Percentiles rank a stretch among this genome's conserved stretches.
Conservation (phyloP, 2,113 vertebrate genomes). For the Camelus bactrianus region DNA sequence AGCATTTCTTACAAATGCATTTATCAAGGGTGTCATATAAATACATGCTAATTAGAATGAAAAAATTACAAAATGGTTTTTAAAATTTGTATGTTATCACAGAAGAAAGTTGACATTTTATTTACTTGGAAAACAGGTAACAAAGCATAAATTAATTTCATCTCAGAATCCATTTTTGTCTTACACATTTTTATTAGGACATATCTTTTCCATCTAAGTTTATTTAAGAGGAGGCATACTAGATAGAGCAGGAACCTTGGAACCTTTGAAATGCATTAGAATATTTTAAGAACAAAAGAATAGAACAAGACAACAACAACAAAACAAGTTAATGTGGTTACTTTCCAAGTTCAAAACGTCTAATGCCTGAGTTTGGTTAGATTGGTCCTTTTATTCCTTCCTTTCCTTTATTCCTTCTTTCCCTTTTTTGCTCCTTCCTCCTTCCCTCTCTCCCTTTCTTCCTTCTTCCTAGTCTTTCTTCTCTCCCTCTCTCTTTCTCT, state of each 20-base stretch:
- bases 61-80: not conserved
- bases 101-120: constrained; percentile 9
- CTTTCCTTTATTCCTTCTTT: not conserved
- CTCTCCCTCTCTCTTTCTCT: not conserved
- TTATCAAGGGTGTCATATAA: not conserved
- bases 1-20: not conserved
- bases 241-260: not conserved
- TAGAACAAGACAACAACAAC: not conserved
- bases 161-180: not conserved
- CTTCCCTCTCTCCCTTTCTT: not conserved
- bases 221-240: not conserved
- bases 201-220: not conserved
- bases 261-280: not conserved
- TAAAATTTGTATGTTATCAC: not conserved
- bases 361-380: not conserved
- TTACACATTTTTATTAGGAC: constrained; percentile 22
- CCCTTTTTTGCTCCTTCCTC: not conserved
- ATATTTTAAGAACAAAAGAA: not conserved
- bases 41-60: constrained; percentile 16
- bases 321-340: not conserved
- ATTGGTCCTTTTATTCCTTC: not conserved
- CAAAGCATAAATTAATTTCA: not conserved
- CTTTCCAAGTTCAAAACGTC: not conserved
- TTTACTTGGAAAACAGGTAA: constrained; percentile 25
- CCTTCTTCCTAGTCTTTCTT: not conserved